These are phyloP conservation scores for Notarius quadriscutis DNA, from an alignment of 2,113 vertebrate genomes.

Conservation along the genomic window DNA sequence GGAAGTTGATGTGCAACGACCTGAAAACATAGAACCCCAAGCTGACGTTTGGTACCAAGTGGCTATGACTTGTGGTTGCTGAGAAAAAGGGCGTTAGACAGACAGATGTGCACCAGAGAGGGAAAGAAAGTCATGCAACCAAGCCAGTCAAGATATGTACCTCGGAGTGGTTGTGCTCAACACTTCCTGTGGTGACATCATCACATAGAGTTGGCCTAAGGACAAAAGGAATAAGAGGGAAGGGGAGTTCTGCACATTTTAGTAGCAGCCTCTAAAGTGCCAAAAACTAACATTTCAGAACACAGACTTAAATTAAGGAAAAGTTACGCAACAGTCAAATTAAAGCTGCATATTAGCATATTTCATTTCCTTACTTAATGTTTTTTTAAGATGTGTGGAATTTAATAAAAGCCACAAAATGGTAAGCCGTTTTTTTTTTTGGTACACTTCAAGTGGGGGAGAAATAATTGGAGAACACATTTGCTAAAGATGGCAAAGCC, in stretches of 20 bases:
- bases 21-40: no score
- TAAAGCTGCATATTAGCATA: not conserved
- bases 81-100: no score
- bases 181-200: conserved; percentile 96
- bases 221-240: not conserved
- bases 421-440: no score
- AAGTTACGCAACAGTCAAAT: not conserved
- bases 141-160: conserved; percentile 71
- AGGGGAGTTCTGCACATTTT: not conserved
- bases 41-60: no score
- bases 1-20: no score
- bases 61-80: no score
- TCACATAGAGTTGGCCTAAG: conserved; percentile 91
- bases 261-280: not conserved
- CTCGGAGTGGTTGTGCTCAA: conserved; percentile 83
- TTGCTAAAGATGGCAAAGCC: not conserved
- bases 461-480: no score
- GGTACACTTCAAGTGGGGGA: no score
- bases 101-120: no score
- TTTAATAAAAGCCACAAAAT: no score
- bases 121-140: not conserved
- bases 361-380: no score
- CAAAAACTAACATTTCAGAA: not conserved
- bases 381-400: no score
- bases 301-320: not conserved